Percentiles rank a stretch among this genome's conserved stretches.
Evolutionary conservation across 1,140 invertebrate genomes (phyloP).

Genomic region (Trypoxylus dichotomus): DNA sequence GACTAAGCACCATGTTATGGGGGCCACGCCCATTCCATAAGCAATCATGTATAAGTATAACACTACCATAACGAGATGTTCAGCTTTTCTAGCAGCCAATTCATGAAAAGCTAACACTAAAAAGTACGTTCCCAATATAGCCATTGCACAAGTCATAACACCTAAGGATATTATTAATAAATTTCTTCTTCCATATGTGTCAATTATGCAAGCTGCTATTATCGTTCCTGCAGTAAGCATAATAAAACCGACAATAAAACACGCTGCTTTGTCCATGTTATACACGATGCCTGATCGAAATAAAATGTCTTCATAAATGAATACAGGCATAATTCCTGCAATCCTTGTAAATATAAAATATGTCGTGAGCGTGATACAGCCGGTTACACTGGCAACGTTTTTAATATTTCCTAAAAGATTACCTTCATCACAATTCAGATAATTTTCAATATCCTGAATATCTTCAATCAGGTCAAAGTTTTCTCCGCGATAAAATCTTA

Average conservation of each 20-base stretch:
- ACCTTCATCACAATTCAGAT: slow-evolving; percentile 44
- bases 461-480: slow-evolving; percentile 62
- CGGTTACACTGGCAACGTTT: background rate
- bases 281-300: background rate
- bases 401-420: slow-evolving; percentile 37
- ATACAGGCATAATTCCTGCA: background rate
- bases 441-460: slow-evolving; percentile 55
- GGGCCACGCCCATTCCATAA: slow-evolving; percentile 21
- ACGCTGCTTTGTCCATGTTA: background rate
- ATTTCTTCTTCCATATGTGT: slow-evolving; percentile 65
- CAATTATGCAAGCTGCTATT: slow-evolving; percentile 64
- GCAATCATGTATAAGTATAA: slow-evolving; percentile 35
- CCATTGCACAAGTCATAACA: slow-evolving; percentile 57
- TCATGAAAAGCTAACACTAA: background rate
- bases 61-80: slow-evolving; percentile 54
- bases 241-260: background rate
- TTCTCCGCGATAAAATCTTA: slow-evolving; percentile 69
- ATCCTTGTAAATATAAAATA: background rate
- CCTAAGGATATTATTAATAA: slow-evolving; percentile 66
- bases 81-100: background rate
- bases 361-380: background rate
- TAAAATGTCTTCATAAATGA: background rate
- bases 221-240: slow-evolving; percentile 51
- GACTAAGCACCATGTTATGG: slow-evolving; percentile 41
- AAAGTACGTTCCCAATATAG: background rate